These are phyloP conservation scores for Chrysina gloriosa DNA, from an alignment of 2,888 invertebrate genomes.

Conservation along the genomic window DNA sequence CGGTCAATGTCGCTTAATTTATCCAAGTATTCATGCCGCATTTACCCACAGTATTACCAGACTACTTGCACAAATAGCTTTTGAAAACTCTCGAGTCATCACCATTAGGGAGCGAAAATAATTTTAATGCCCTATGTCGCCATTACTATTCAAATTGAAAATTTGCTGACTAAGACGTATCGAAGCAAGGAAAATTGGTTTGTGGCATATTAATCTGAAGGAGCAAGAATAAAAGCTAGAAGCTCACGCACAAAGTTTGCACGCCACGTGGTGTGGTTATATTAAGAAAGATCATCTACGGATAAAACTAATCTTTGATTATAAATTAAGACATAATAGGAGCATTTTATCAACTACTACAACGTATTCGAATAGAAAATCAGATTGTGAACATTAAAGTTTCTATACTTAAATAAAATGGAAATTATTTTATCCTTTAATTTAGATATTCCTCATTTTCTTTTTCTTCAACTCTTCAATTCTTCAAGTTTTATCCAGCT, in stretches of 20 bases:
- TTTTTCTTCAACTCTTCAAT: too few species aligned
- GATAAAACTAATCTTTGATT: conserved; percentile 33
- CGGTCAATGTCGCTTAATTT: too few species aligned
- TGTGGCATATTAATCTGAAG: background rate
- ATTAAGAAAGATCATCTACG: conserved; percentile 22
- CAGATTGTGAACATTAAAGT: too few species aligned
- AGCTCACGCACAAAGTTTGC: conserved; percentile 30
- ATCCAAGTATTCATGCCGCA: too few species aligned
- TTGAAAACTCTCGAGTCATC: too few species aligned
- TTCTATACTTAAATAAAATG: too few species aligned
- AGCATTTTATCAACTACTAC: conserved; percentile 23
- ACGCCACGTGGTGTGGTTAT: conserved; percentile 6
- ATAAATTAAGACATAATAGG: conserved; percentile 35
- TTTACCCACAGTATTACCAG: too few species aligned
- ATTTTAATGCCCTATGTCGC: background rate
- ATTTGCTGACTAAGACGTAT: conserved; percentile 19
- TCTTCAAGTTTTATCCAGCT: too few species aligned
- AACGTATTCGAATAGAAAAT: too few species aligned
- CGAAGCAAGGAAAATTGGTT: conserved; percentile 11
- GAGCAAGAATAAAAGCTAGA: conserved; percentile 25
- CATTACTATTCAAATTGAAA: conserved; percentile 17
- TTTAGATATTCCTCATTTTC: too few species aligned
- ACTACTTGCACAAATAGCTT: too few species aligned
- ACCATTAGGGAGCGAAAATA: conserved; percentile 4
- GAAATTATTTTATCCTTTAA: too few species aligned